These are phyloP conservation scores for Drosophila littoralis DNA, from an alignment of 1,140 invertebrate genomes.

Conservation along the genomic window DNA sequence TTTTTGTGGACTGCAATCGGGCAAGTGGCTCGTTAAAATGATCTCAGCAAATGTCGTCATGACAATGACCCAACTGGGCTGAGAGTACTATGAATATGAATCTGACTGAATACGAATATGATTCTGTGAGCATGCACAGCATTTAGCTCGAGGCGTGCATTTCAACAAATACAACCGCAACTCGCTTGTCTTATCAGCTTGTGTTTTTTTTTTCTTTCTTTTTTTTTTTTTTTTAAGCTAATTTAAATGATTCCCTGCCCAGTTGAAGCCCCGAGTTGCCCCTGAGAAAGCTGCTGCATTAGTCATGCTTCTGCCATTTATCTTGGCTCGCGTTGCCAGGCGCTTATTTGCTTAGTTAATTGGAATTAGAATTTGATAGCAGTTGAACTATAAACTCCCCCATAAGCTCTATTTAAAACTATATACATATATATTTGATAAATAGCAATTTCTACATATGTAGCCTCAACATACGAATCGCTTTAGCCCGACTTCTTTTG, in stretches of 20 bases:
- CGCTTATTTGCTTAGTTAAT: neutral
- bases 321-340: neutral
- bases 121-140: neutral
- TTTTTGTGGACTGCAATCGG: neutral
- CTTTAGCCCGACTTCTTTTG: no score
- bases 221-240: no score
- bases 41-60: slow-evolving; percentile 28
- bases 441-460: no score
- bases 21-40: neutral
- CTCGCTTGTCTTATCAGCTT: no score
- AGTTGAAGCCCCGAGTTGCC: no score
- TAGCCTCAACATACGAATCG: no score
- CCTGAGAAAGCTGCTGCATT: slow-evolving; percentile 1
- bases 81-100: neutral
- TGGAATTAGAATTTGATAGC: neutral
- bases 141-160: neutral
- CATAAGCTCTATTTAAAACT: no score
- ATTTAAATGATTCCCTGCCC: no score
- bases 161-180: neutral
- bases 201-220: no score
- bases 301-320: neutral
- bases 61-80: slow-evolving; percentile 8
- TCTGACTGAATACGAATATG: neutral
- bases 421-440: no score
- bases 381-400: neutral